A percentile compares a stretch with the other conserved stretches of the same genome.
These are phyloP conservation scores for Labeo calbasu DNA, from an alignment of 2,797 vertebrate genomes.

Conservation along the genomic window DNA sequence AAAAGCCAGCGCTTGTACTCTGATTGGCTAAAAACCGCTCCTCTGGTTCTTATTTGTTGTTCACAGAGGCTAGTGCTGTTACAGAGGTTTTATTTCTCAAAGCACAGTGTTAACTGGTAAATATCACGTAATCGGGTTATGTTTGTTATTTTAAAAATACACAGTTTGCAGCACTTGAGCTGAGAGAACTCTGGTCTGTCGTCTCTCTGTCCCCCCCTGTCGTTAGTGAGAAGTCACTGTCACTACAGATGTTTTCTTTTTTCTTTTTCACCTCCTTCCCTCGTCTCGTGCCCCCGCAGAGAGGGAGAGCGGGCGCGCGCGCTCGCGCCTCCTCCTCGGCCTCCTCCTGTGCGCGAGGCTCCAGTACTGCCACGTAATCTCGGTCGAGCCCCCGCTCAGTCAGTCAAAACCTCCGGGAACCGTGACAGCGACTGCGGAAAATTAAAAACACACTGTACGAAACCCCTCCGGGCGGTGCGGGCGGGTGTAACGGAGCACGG, in stretches of 20 bases:
- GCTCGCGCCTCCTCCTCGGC: conserved; percentile 28
- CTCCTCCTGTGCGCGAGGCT: conserved; percentile 28
- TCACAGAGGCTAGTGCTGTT: neutral
- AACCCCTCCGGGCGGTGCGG: conserved; percentile 12
- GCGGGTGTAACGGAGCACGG: conserved; percentile 16
- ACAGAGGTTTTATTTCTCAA: neutral
- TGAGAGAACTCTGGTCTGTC: neutral
- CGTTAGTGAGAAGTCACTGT: neutral
- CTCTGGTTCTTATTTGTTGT: neutral
- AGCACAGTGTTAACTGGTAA: neutral
- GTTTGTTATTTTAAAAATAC: neutral
- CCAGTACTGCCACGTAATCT: conserved; percentile 62
- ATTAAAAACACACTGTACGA: conserved; percentile 3
- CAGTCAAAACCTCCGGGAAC: conserved; percentile 19
- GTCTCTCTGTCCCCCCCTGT: neutral
- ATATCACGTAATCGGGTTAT: neutral
- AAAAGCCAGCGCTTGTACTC: neutral
- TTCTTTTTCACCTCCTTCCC: neutral
- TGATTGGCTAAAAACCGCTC: neutral
- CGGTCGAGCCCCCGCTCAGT: conserved; percentile 33
- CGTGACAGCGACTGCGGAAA: conserved; percentile 33
- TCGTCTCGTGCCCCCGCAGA: conserved; percentile 21
- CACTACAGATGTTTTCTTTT: conserved; percentile 6
- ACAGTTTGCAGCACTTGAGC: neutral
- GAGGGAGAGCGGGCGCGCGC: conserved; percentile 10